Base-by-base conservation (phyloP, 2,113 vertebrate species). In the Prolemur simus region DNA sequence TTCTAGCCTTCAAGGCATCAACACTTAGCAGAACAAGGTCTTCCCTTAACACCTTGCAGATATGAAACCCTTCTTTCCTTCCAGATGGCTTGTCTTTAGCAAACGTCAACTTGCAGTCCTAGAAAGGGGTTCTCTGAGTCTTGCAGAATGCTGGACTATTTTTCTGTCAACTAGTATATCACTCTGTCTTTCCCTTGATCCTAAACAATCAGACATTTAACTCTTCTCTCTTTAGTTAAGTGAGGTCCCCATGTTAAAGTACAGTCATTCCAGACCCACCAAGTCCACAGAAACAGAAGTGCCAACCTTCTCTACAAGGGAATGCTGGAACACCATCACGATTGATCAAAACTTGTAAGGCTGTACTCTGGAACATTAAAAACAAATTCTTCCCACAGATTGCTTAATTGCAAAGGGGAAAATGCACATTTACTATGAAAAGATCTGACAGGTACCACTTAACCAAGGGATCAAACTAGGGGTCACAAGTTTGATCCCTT, bases 251-350 rank as follows among this genome's bases (percentile, higher is more conserved):
- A 17, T 27, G 4, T 47, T 77, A 58, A 74, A 82, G 20, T 56
- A 56, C 2, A 21, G 20, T 73, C 42, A 64, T 12, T 39, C 27
- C 66, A 78, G 66, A 76, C 29, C 52, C 32, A 45, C 6, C 32
- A 82, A 68, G 32, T 56, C 73, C 89, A 74, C 12, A 45, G 77
- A 54, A 88, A 66, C 42, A 58, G 17, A 86, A 69, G 45, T 9
- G 58, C 49, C 56, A 64, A 15, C 7, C 73, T 58, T 18, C 37
- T 54, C 74, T 27, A 54, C 27, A 39, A 66, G 20, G 20, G 14
- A 56, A 63, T 10, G 6, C 0, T 52, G 13, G 1, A 37, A 66
- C 15, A 58, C 12, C 11, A 1, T 9, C 23, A 85, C 14, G 5
- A 14, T 1, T 7, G 8, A 29, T 66, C 82, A 52, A 63, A 76